phyloP scores from a whole-genome alignment of 2,797 vertebrate genomes.

The Uromys caudimaculatus region DNA sequence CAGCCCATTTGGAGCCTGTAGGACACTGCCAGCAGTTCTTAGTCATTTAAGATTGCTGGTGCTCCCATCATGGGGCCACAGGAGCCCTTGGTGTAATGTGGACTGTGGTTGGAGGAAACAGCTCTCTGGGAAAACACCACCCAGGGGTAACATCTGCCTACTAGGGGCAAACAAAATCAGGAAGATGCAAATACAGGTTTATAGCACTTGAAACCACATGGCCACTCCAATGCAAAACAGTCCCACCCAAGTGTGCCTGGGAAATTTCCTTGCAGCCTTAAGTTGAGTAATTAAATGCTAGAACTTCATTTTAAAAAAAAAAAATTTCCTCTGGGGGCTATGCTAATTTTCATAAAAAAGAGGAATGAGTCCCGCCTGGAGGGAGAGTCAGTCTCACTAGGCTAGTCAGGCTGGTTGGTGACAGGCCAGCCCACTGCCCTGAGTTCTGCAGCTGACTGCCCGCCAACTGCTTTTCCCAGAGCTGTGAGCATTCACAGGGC shows the following conservation, averaged over 20 bases:
- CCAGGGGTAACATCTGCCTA: not conserved
- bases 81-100: fast-evolving
- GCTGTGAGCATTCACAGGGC: not conserved
- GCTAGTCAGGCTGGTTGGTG: not conserved
- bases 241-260: not conserved
- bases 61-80: not conserved
- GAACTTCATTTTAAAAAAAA: constrained; percentile 13
- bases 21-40: fast-evolving
- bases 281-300: constrained; percentile 36
- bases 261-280: constrained; percentile 44
- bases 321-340: constrained; percentile 28
- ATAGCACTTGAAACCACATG: not conserved
- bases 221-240: constrained; percentile 44
- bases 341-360: constrained; percentile 68
- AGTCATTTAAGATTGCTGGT: fast-evolving
- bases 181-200: not conserved
- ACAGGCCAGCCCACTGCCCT: not conserved
- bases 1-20: not conserved
- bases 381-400: not conserved
- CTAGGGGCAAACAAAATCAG: not conserved
- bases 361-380: not conserved
- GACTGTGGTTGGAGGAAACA: not conserved
- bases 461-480: fast-evolving
- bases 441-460: not conserved
- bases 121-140: not conserved